Base-by-base conservation (phyloP, 1,140 invertebrate species). In the Drosophila arawakana region DNA sequence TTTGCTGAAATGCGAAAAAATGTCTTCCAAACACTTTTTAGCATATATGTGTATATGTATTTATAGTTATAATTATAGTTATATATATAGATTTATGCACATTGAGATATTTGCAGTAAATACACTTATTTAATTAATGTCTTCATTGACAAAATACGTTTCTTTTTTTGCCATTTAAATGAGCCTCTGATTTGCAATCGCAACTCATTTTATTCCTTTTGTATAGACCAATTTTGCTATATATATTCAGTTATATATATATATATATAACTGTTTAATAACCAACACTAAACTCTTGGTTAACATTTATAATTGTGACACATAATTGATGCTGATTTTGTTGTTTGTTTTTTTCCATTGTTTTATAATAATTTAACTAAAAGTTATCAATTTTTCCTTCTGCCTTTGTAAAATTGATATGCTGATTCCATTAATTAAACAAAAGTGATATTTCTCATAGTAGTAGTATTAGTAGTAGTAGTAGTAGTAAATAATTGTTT, bases 251-350 rank as follows among this genome's bases (percentile, higher is more conserved):
- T 39, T 65, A 54, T 59, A 47, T 49, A 44, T 65, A 54, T 59
- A 47, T 49, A 44, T 50, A 39, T 83, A 49, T 68, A 68, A 58
- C 65, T 74, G 46, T 81, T 65, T 75, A 77, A 49, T 90, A 75
- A 86, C 88, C 88, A 91, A 90, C 88, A 81, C 88, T 91, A 84
- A 91, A 91, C 88, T 88, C 83, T 88, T 91, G 88, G 88, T 78
- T 84, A 81, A 81, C 73, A 73, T 81, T 86, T 68, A 65, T 78
- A 84, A 86, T 80, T 86, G 82, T 73, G 80, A 80, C 73, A 69
- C 58, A 74, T 89, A 90, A 90, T 81, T 84, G 85, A 90, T 81
- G 71, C 76, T 81, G 78, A 72, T 88, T 57, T 57, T 41, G 15
- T 10, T 57, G 35, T 21, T 18, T 18, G 58, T 71, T 7, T 65